Evolutionary conservation across 2,113 vertebrate genomes (phyloP).

Genomic region (Dissostichus mawsoni): DNA sequence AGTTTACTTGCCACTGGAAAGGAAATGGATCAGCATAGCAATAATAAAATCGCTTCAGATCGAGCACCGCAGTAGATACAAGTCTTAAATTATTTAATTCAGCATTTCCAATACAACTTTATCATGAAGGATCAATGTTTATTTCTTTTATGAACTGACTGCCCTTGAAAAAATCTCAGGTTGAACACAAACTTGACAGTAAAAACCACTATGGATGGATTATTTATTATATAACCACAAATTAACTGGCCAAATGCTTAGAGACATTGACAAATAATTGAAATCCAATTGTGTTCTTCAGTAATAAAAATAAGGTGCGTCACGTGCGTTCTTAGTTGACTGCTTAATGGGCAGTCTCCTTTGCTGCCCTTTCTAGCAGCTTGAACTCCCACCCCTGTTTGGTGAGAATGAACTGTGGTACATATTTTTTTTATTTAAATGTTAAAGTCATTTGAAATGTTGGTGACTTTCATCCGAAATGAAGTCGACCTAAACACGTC

Average conservation of each 20-base stretch:
- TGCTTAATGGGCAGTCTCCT: conserved; percentile 6
- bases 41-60: conserved; percentile 66
- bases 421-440: conserved; percentile 43
- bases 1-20: conserved; percentile 62
- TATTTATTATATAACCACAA: conserved; percentile 63
- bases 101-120: conserved; percentile 36
- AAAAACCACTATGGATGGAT: conserved; percentile 67
- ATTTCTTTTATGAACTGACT: conserved; percentile 41
- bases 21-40: conserved; percentile 73
- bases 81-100: conserved; percentile 54
- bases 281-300: conserved; percentile 19
- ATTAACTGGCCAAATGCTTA: conserved; percentile 37
- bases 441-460: conserved; percentile 36
- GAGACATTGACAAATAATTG: conserved; percentile 27
- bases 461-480: conserved; percentile 44
- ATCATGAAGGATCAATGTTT: conserved; percentile 64
- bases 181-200: conserved; percentile 49
- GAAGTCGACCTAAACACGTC: conserved; percentile 46
- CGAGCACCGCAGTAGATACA: conserved; percentile 48
- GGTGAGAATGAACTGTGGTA: conserved; percentile 68
- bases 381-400: conserved; percentile 53
- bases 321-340: conserved; percentile 16
- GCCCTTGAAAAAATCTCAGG: conserved; percentile 71
- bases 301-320: conserved; percentile 14
- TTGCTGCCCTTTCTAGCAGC: conserved; percentile 54